Conservation (phyloP, 2,888 invertebrate species). For the Proisotoma minuta region DNA sequence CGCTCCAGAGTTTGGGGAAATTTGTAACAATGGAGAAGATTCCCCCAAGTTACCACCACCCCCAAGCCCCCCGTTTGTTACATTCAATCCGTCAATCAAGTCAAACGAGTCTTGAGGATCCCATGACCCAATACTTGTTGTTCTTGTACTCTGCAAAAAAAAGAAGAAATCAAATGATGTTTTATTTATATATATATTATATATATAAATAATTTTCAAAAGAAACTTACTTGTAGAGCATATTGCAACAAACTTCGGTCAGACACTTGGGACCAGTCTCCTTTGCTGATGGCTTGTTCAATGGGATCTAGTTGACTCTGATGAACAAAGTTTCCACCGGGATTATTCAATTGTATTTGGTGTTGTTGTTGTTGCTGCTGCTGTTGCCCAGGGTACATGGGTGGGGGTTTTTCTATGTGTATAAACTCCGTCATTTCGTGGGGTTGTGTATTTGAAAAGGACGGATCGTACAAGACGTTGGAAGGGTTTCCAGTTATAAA, state of each 20-base stretch:
- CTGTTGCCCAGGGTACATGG: constrained; percentile 44
- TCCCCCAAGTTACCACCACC: constrained; percentile 42
- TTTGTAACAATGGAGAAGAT: constrained; percentile 45
- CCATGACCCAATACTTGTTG: constrained; percentile 45
- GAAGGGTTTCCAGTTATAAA: constrained; percentile 43
- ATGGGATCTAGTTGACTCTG: constrained; percentile 45
- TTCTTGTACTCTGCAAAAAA: constrained; percentile 28
- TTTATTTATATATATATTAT: not conserved
- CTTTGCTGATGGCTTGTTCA: constrained; percentile 45
- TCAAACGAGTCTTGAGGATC: constrained; percentile 47
- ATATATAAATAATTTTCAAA: not conserved
- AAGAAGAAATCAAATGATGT: not conserved
- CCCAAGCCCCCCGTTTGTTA: constrained; percentile 44
- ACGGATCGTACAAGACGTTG: constrained; percentile 41
- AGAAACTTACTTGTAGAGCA: constrained; percentile 44
- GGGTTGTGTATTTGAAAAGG: constrained; percentile 37
- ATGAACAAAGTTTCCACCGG: constrained; percentile 35
- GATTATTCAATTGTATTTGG: constrained; percentile 32
- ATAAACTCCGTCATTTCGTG: constrained; percentile 46
- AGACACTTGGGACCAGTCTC: constrained; percentile 46
- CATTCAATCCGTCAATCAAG: constrained; percentile 46
- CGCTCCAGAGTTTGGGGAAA: constrained; percentile 44
- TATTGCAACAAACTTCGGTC: constrained; percentile 46
- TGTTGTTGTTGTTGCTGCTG: constrained; percentile 35
- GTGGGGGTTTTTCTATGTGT: constrained; percentile 47